phyloP scores from a whole-genome alignment of 2,797 vertebrate species.

The Xenopus petersii region DNA sequence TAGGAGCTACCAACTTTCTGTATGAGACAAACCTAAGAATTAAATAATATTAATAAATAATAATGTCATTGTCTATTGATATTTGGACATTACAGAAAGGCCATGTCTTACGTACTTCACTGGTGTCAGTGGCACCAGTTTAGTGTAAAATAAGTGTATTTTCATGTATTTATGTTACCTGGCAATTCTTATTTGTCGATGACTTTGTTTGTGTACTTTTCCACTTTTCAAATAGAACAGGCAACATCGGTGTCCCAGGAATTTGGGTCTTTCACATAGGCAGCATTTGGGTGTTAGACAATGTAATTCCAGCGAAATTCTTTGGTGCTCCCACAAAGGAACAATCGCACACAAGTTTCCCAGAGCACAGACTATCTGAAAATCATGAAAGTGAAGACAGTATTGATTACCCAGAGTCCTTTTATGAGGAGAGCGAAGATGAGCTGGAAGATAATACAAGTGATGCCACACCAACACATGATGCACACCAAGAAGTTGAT shows the following conservation, averaged over 20 bases:
- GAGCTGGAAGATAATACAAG: constrained; percentile 64
- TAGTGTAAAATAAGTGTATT: no score
- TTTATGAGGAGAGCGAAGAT: constrained; percentile 59
- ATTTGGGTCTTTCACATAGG: constrained; percentile 92
- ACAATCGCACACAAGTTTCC: constrained; percentile 28
- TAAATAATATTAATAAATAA: no score
- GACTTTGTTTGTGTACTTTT: neutral
- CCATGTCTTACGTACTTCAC: no score
- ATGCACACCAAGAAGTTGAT: neutral
- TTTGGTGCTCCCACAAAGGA: constrained; percentile 53
- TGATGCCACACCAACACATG: constrained; percentile 9
- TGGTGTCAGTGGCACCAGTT: no score
- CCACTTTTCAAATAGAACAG: constrained; percentile 66
- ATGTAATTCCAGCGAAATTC: constrained; percentile 69
- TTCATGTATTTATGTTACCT: no score
- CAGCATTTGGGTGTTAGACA: constrained; percentile 67
- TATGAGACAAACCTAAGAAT: no score
- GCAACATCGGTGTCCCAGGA: constrained; percentile 81
- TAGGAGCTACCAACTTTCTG: no score
- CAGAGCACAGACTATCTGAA: constrained; percentile 52
- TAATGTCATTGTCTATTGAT: no score
- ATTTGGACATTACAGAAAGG: no score
- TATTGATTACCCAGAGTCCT: constrained; percentile 51
- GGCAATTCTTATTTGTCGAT: no score
- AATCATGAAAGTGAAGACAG: constrained; percentile 63